Base-by-base conservation (phyloP, 2,888 invertebrate genomes). In the Melieria omissa region DNA sequence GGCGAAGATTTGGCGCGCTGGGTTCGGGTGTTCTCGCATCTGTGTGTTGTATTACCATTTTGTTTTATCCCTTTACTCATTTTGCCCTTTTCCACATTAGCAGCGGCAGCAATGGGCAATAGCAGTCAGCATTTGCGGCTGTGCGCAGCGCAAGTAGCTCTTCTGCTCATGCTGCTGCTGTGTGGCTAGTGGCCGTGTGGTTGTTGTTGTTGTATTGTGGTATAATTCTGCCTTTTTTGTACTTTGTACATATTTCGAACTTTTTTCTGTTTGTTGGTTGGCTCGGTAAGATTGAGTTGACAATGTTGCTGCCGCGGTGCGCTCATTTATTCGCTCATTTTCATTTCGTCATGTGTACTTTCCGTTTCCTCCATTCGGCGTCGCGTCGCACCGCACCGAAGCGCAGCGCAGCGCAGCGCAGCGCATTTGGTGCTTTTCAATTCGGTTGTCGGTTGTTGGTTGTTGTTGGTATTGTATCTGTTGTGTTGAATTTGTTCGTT, bases 211-310 rank as follows among this genome's bases (percentile, higher is more conserved):
- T 66, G 63, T 54, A 58, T 52, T 55, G 16, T 65, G 45, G 29
- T 6, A 14, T 12, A 42, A 45, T 45, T 14, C 45, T 44, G 42
- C 46, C 76, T 81, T 42, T 46, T 14, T 62, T 29, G 10, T n/a
- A 29, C 29, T 29, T 29, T 29, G n/a, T 7, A 5, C 12, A 60
- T 60, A 44, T 29, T 41, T 80, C 80, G 80, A 80, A 79, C 78
- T 78, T 80, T 80, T 80, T 80, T 79, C 75, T 80, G 80, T 81
- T 80, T 81, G 79, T 76, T 77, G 79, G 79, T 77, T 41, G 64
- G 7, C n/a, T 41, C 6, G 49, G 58, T 47, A 66, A 57, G 29
- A 16, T 47, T 46, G 46, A 46, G 10, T 65, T 66, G 29, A 46
- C 45, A 57, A 65, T 80, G 68, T 72, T 77, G 74, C 73, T 67